phyloP scores from a whole-genome alignment of 2,888 invertebrate species.

The Mesodorylaimus sp. region DNA sequence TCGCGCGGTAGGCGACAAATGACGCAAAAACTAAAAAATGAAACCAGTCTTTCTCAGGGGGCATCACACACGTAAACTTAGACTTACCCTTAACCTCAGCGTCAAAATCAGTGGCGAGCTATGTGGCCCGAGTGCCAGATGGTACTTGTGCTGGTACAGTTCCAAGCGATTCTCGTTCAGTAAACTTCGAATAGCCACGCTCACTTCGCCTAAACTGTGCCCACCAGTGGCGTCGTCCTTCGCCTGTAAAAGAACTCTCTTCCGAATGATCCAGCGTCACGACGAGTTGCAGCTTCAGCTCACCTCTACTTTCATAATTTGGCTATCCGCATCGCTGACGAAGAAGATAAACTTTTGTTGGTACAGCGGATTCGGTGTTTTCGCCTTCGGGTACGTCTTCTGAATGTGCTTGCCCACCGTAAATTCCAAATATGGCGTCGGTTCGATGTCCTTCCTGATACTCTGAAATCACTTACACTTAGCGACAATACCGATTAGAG shows the following conservation, averaged over 20 bases:
- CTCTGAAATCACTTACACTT: conserved; percentile 15
- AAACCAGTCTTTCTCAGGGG: background rate
- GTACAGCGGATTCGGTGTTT: conserved; percentile 76
- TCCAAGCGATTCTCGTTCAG: conserved; percentile 26
- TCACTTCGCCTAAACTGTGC: conserved; percentile 19
- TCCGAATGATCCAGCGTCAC: background rate
- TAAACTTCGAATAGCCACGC: conserved; percentile 18
- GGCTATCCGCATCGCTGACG: conserved; percentile 71
- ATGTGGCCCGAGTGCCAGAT: conserved; percentile 24
- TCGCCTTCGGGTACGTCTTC: conserved; percentile 23
- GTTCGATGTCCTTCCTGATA: conserved; percentile 39
- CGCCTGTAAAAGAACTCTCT: conserved; percentile 17
- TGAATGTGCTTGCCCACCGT: conserved; percentile 53
- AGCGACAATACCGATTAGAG: too few species aligned
- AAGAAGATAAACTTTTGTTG: conserved; percentile 85
- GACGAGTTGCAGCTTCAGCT: background rate
- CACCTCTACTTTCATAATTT: conserved; percentile 55
- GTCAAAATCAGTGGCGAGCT: conserved; percentile 24
- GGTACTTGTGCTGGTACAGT: conserved; percentile 22
- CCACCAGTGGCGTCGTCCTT: conserved; percentile 22
- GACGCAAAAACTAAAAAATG: background rate
- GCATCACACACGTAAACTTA: background rate
- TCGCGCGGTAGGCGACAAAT: too few species aligned
- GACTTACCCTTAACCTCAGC: conserved; percentile 19
- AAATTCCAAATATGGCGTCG: conserved; percentile 63